These are phyloP conservation scores for Sciaenops ocellatus DNA, from an alignment of 2,797 vertebrate species.

Conservation along the genomic window DNA sequence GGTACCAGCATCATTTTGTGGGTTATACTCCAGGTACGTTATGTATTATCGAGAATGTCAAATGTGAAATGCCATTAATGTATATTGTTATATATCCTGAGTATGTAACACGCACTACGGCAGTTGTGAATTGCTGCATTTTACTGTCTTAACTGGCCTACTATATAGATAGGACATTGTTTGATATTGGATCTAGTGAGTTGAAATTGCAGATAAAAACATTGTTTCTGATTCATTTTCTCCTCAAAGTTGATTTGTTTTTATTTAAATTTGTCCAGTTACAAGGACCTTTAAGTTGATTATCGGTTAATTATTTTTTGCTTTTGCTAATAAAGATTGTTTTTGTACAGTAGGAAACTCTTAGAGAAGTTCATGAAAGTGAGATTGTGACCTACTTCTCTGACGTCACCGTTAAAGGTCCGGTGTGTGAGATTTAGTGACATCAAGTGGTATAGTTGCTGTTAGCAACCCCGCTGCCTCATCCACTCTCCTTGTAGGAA, in stretches of 20 bases:
- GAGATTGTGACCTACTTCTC: conserved; percentile 53
- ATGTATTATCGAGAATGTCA: conserved; percentile 77
- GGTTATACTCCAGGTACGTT: conserved; percentile 66
- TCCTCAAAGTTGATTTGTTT: conserved; percentile 33
- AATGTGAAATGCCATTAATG: conserved; percentile 75
- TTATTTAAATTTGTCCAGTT: conserved; percentile 46
- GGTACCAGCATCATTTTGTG: conserved; percentile 71
- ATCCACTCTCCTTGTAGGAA: no score
- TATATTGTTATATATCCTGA: conserved; percentile 77
- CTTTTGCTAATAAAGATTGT: conserved; percentile 45
- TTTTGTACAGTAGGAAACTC: conserved; percentile 39
- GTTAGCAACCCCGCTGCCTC: no score
- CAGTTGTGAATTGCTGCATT: conserved; percentile 76
- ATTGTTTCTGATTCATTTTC: conserved; percentile 24
- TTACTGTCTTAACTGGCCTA: conserved; percentile 65
- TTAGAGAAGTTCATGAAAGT: conserved; percentile 22
- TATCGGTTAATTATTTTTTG: conserved; percentile 23
- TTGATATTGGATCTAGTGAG: conserved; percentile 46
- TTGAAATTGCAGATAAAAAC: conserved; percentile 33
- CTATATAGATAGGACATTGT: conserved; percentile 55
- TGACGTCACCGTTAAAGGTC: no score
- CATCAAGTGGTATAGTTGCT: no score
- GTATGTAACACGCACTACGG: conserved; percentile 74
- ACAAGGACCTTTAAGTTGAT: conserved; percentile 14
- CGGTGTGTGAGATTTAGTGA: no score